phyloP scores from a whole-genome alignment of 1,140 invertebrate species.

The Limonius californicus region DNA sequence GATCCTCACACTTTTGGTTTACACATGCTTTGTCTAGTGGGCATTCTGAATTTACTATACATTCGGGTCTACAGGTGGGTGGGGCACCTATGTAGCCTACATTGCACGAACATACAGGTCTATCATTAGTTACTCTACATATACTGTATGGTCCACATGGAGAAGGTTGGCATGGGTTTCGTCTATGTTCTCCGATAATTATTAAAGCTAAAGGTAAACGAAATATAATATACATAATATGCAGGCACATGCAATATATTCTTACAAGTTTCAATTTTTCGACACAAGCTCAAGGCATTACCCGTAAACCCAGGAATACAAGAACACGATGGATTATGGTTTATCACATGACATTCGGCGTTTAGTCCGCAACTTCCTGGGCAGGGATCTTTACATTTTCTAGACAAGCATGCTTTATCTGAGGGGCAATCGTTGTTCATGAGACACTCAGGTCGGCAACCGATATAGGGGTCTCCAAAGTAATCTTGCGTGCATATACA shows the following conservation, averaged over 20 bases:
- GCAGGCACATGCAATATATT: constrained; percentile 14
- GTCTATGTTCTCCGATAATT: constrained; percentile 32
- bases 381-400: constrained; percentile 80
- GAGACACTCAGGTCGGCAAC: constrained; percentile 78
- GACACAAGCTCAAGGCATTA: constrained; percentile 70
- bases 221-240: constrained; percentile 36
- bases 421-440: constrained; percentile 73
- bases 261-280: constrained; percentile 60
- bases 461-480: constrained; percentile 76
- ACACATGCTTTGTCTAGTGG: constrained; percentile 72
- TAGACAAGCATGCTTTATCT: constrained; percentile 72
- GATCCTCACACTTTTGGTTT: constrained; percentile 73
- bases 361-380: constrained; percentile 74
- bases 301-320: constrained; percentile 72
- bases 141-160: constrained; percentile 79
- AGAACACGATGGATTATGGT: constrained; percentile 77
- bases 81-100: constrained; percentile 73
- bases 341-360: constrained; percentile 75
- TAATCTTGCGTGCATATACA: constrained; percentile 78
- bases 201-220: constrained; percentile 59
- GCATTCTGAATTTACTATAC: constrained; percentile 78
- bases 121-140: constrained; percentile 63
- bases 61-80: constrained; percentile 76
- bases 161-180: constrained; percentile 71
- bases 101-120: constrained; percentile 77